These are phyloP conservation scores for Halesus radiatus DNA, from an alignment of 1,140 invertebrate genomes.

Conservation along the genomic window DNA sequence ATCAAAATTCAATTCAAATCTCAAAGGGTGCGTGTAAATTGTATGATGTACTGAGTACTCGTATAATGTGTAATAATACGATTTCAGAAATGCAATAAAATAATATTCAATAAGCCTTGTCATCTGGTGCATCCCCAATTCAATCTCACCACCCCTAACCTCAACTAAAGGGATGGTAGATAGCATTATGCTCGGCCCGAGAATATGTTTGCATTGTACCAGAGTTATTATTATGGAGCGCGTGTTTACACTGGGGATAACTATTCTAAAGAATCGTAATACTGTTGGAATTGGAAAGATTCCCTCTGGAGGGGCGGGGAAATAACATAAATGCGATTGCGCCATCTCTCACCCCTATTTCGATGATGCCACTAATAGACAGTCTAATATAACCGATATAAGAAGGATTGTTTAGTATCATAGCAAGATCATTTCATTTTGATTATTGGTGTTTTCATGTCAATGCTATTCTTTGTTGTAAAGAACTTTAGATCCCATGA, in stretches of 20 bases:
- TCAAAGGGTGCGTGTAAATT: background rate
- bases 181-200: conserved; percentile 52
- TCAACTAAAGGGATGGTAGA: conserved; percentile 40
- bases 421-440: no score
- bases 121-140: conserved; percentile 29
- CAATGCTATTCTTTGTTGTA: no score
- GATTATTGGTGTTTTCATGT: no score
- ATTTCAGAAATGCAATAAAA: conserved; percentile 16
- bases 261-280: conserved; percentile 30
- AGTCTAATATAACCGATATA: no score
- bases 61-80: no score
- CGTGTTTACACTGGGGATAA: conserved; percentile 47
- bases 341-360: conserved; percentile 9
- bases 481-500: no score
- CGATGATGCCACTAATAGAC: no score
- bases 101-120: conserved; percentile 33
- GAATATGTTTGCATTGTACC: conserved; percentile 58
- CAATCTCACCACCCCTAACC: conserved; percentile 8
- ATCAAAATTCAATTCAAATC: background rate
- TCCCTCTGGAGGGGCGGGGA: background rate
- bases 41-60: no score
- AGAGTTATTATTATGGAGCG: conserved; percentile 53
- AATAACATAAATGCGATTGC: background rate
- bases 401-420: no score
- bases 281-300: conserved; percentile 16